phyloP scores from a whole-genome alignment of 2,113 vertebrate species.

The Coregonus clupeaformis region DNA sequence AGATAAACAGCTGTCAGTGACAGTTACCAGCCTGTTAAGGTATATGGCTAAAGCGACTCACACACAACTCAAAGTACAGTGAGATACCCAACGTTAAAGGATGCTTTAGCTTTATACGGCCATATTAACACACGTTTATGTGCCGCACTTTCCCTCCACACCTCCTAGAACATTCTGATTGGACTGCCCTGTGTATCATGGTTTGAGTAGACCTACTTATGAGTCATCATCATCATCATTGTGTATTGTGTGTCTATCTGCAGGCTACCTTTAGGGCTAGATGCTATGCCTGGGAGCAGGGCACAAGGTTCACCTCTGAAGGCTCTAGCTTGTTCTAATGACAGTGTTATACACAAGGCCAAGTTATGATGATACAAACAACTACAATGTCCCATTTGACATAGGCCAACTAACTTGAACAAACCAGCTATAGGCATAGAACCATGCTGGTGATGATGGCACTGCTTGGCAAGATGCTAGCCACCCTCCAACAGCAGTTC shows the following conservation, averaged over 20 bases:
- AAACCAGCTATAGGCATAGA: background rate
- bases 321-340: slow-evolving; percentile 36
- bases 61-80: background rate
- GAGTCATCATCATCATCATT: no score
- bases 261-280: background rate
- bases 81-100: slow-evolving; percentile 1
- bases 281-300: background rate
- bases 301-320: slow-evolving; percentile 12
- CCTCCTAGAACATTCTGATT: background rate
- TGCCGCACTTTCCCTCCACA: background rate
- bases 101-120: background rate
- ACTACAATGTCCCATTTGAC: slow-evolving; percentile 6
- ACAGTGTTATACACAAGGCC: slow-evolving; percentile 41
- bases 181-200: background rate
- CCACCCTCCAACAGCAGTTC: background rate
- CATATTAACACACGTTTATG: slow-evolving; percentile 2
- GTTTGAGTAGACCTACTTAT: background rate
- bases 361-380: slow-evolving; percentile 40
- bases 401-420: background rate
- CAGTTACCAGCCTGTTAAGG: slow-evolving; percentile 6
- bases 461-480: background rate
- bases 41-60: background rate
- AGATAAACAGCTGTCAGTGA: slow-evolving; percentile 6
- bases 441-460: background rate
- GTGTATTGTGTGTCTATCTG: background rate